Evolutionary conservation across 2,113 vertebrate genomes (phyloP), one percentile per base, ranked within the genome.

Genomic region (Brachyistius frenatus): DNA sequence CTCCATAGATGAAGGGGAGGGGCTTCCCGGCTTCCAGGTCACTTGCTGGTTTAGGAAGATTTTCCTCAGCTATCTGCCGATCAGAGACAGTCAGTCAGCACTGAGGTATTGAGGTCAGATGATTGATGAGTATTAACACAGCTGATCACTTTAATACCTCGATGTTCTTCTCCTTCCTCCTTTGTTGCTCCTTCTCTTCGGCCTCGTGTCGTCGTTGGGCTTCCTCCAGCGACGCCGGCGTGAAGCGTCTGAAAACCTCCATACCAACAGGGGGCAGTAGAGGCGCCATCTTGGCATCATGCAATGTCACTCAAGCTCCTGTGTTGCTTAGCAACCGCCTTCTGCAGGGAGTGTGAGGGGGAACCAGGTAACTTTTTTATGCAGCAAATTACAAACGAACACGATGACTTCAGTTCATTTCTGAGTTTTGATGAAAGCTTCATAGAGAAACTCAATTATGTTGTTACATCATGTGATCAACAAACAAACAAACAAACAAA

Each of bases 1-100:
- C 86, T 71, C 92, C 92, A 30, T 79, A 93, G 53, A 93, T 93
- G 6, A 91, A 89, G 14, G 92, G 92, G 32, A 93, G 67, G n/a
- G 86, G 69, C 73, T 91, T 93, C 6, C 92, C 92, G 3, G 88
- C 88, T 57, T 93, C 89, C 5, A 93, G 57, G 64, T 92, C 91
- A 65, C 66, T 83, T 11, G 72, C 66, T 57, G 92, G 87, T 68
- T 86, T 82, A 44, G 88, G 88, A 63, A 85, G 78, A 36, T 91
- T 50, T 7, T 90, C 84, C 11, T 91, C 85, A 1, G 76, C 61
- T n/a, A 83, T 71, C 92, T 93, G 84, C 32, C 32, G 60, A 36
- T 62, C 39, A 66, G n/a, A 75, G 3, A 30, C 3, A 47, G 31
- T 7, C 55, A 80, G n/a, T 54, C 47, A 80, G 58, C 30, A 36